Percentiles rank a stretch among this genome's conserved stretches.
phyloP scores from a whole-genome alignment of 2,797 vertebrate genomes.

The Ispidina picta region DNA sequence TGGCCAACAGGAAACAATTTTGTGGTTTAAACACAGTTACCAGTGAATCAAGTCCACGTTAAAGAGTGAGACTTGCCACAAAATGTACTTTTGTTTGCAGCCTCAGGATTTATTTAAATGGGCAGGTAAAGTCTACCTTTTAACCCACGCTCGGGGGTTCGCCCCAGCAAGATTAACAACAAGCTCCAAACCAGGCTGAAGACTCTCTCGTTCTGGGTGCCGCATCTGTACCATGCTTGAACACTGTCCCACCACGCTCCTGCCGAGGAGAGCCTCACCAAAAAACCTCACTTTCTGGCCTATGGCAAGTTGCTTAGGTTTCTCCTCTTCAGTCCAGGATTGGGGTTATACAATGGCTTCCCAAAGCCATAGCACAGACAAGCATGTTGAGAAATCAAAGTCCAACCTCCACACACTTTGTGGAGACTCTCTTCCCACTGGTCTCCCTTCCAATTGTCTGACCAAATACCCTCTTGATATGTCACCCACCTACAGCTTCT shows the following conservation, averaged over 20 bases:
- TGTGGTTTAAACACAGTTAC: slow-evolving; percentile 35
- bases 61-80: not conserved
- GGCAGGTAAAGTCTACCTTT: slow-evolving; percentile 45
- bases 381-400: not conserved
- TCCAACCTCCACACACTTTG: not conserved
- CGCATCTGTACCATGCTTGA: accelerated
- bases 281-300: not conserved
- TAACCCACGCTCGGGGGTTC: slow-evolving; percentile 18
- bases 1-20: slow-evolving; percentile 19
- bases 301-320: not conserved
- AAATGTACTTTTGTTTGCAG: slow-evolving; percentile 16
- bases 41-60: not conserved
- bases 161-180: not conserved
- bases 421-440: not conserved
- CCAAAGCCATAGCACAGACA: accelerated
- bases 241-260: accelerated
- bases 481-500: not conserved
- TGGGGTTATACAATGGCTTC: not conserved
- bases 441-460: not conserved
- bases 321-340: not conserved
- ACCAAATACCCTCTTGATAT: not conserved
- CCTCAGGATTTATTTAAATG: slow-evolving; percentile 42
- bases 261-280: accelerated
- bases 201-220: not conserved
- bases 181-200: slow-evolving; percentile 19